A percentile compares a stretch with the other conserved stretches of the same genome.
phyloP scores from a whole-genome alignment of 2,797 vertebrate genomes.

The Takifugu rubripes region DNA sequence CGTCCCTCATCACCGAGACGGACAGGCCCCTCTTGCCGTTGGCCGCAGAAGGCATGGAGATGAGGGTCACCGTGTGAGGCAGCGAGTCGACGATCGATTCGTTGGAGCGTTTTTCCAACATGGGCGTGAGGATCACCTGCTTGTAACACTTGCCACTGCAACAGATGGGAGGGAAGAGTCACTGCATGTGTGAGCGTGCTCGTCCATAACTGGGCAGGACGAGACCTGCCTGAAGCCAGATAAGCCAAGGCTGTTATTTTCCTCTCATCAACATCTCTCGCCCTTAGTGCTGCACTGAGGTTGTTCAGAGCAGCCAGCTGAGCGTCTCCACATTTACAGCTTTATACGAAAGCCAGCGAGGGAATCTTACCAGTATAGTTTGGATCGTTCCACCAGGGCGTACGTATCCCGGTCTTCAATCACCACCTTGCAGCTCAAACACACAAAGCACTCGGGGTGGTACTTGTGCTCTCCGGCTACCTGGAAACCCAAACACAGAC shows the following conservation, averaged over 20 bases:
- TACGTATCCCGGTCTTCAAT: conserved; percentile 94
- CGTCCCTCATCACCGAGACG: conserved; percentile 82
- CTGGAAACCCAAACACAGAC: conserved; percentile 67
- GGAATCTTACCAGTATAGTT: conserved; percentile 91
- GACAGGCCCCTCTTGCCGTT: conserved; percentile 91
- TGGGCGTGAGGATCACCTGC: conserved; percentile 88
- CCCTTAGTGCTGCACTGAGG: no score
- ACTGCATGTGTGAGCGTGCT: background rate
- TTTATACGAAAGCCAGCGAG: background rate
- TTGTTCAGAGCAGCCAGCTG: background rate
- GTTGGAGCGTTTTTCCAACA: conserved; percentile 88
- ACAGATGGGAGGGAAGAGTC: conserved; percentile 11
- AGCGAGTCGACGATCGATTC: conserved; percentile 86
- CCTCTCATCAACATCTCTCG: no score
- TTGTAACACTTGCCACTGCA: conserved; percentile 94
- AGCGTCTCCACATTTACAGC: background rate
- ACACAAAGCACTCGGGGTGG: conserved; percentile 97
- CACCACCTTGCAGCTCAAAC: conserved; percentile 93
- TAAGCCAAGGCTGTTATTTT: no score
- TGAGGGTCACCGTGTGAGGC: conserved; percentile 90
- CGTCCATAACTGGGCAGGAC: background rate
- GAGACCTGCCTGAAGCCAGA: background rate
- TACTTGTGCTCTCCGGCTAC: conserved; percentile 97
- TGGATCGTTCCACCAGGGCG: conserved; percentile 88
- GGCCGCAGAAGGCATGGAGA: conserved; percentile 91